Conservation (phyloP, 1,140 invertebrate species). For the Plectrocnemia conspersa region DNA sequence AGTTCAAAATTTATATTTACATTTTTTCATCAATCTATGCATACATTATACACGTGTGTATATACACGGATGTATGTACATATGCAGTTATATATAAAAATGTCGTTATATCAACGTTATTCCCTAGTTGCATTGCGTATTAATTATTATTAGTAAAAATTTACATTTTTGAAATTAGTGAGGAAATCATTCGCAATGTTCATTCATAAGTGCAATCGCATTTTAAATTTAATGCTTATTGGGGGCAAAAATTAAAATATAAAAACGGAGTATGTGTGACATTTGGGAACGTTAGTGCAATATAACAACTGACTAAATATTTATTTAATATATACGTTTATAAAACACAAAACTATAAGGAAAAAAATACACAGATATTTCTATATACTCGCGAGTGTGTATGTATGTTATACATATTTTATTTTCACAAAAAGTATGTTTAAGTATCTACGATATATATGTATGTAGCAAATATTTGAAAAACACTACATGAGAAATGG, state of each 20-base stretch:
- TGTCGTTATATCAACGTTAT: slow-evolving; percentile 33
- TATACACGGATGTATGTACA: no score
- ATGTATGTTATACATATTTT: no score
- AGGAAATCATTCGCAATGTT: slow-evolving; percentile 22
- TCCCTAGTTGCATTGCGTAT: slow-evolving; percentile 34
- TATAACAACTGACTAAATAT: neutral
- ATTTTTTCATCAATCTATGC: slow-evolving; percentile 22
- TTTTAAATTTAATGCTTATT: neutral
- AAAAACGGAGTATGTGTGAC: neutral
- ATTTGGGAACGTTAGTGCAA: neutral
- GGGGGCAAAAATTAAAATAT: neutral
- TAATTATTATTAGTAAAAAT: slow-evolving; percentile 30
- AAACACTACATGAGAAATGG: slow-evolving; percentile 20
- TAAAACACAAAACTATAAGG: no score
- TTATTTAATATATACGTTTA: slow-evolving; percentile 2
- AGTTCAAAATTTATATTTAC: slow-evolving; percentile 37
- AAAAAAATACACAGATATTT: no score
- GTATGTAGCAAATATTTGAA: no score
- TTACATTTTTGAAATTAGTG: slow-evolving; percentile 31
- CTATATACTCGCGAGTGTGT: no score
- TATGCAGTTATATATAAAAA: slow-evolving; percentile 35
- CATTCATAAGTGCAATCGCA: neutral
- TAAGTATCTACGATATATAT: slow-evolving; percentile 5
- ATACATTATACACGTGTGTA: no score
- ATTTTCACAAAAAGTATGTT: slow-evolving; percentile 8